Conservation (phyloP, 1,140 invertebrate genomes). For the Lerema accius region DNA sequence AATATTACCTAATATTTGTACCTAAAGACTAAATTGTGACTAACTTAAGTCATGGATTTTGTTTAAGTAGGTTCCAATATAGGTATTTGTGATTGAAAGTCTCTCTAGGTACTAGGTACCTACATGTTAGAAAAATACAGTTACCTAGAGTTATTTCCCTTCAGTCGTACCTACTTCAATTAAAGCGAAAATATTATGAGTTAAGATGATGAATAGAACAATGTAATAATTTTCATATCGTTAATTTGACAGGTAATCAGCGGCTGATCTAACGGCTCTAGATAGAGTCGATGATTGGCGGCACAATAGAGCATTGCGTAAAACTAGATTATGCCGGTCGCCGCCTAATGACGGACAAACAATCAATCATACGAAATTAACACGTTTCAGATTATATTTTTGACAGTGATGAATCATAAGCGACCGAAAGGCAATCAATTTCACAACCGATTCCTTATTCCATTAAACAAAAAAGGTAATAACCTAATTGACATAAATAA, state of each 20-base stretch:
- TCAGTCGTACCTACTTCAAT: background rate
- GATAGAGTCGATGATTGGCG: constrained; percentile 41
- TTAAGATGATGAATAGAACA: constrained; percentile 26
- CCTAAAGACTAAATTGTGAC: no score
- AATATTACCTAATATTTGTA: no score
- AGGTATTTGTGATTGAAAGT: no score
- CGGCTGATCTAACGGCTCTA: constrained; percentile 32
- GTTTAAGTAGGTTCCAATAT: no score
- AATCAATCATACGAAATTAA: constrained; percentile 81
- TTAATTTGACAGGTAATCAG: constrained; percentile 69
- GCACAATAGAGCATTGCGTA: constrained; percentile 69
- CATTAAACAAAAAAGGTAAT: constrained; percentile 81
- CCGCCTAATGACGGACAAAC: constrained; percentile 69
- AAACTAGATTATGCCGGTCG: constrained; percentile 69
- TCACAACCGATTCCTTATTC: constrained; percentile 78
- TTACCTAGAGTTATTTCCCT: background rate
- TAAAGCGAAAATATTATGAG: constrained; percentile 30
- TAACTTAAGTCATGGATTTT: no score
- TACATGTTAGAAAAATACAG: background rate
- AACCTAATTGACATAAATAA: constrained; percentile 83
- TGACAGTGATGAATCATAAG: constrained; percentile 81
- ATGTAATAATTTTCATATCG: constrained; percentile 35
- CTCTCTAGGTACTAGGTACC: no score
- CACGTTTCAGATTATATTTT: constrained; percentile 74
- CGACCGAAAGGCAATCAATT: constrained; percentile 78